Percentiles rank a stretch among this genome's conserved stretches.
Conservation (phyloP, 2,888 invertebrate species). For the Cacoxenus indagator region DNA sequence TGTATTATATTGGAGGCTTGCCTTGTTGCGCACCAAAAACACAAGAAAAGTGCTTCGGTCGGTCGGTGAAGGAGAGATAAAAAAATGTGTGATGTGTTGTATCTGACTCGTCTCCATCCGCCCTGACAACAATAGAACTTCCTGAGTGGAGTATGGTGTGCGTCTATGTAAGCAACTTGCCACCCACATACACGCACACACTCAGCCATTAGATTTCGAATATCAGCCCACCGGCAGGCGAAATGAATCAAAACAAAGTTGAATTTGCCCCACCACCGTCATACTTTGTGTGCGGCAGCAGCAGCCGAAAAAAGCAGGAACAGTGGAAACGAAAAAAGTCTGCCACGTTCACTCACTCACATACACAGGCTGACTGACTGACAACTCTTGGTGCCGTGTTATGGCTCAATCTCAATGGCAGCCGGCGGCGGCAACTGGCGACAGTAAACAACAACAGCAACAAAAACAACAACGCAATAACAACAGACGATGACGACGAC, state of each 20-base stretch:
- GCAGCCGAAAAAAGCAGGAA: not conserved
- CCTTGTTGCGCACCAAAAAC: not conserved
- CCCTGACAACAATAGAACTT: too few relatives aligned
- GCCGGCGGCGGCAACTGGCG: constrained; percentile 36
- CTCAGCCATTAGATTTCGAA: too few relatives aligned
- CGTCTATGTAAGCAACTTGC: too few relatives aligned
- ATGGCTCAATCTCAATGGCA: constrained; percentile 15
- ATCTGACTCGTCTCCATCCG: too few relatives aligned
- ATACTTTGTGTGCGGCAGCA: not conserved
- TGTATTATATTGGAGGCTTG: not conserved
- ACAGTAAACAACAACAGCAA: constrained; percentile 34
- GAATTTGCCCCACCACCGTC: too few relatives aligned
- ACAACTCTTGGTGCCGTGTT: not conserved
- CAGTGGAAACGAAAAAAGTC: not conserved
- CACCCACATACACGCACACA: too few relatives aligned
- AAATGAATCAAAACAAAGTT: too few relatives aligned
- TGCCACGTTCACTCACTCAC: not conserved
- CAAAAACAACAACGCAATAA: not conserved
- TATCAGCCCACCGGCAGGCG: too few relatives aligned
- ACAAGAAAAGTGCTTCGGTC: too few relatives aligned
- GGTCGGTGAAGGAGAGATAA: too few relatives aligned
- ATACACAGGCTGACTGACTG: not conserved
- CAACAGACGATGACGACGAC: constrained; percentile 23
- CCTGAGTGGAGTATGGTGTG: too few relatives aligned
- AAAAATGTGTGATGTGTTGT: too few relatives aligned